phyloP scores from a whole-genome alignment of 2,113 vertebrate genomes.

The Spea multiplicata region DNA sequence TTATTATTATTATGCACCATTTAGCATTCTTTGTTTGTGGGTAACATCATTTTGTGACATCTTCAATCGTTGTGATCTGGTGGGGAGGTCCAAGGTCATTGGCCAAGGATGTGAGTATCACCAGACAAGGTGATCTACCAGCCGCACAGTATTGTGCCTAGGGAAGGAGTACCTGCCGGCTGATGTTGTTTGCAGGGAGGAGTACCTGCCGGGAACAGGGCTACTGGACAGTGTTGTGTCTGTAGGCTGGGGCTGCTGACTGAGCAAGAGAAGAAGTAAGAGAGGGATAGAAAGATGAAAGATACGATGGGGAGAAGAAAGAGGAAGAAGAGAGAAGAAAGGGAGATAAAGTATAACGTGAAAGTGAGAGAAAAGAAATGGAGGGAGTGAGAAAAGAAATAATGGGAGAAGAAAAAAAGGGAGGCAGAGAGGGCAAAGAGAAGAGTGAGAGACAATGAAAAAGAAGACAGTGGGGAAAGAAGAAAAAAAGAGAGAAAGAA shows the following conservation, averaged over 20 bases:
- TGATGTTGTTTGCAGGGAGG: too few species aligned
- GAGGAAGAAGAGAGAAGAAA: not conserved
- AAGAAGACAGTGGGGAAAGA: not conserved
- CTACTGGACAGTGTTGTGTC: too few species aligned
- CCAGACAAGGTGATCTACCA: too few species aligned
- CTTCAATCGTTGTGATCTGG: too few species aligned
- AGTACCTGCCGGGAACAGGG: too few species aligned
- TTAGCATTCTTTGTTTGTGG: too few species aligned
- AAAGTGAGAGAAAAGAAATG: not conserved
- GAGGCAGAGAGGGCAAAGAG: not conserved
- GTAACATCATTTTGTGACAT: too few species aligned
- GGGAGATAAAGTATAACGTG: not conserved
- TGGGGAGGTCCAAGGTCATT: too few species aligned
- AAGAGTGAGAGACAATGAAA: not conserved
- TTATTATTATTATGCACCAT: too few species aligned
- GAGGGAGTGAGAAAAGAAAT: not conserved
- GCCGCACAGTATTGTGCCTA: too few species aligned
- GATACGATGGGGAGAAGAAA: not conserved
- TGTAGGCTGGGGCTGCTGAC: not conserved
- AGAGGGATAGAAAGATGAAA: not conserved
- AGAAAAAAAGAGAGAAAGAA: not conserved
- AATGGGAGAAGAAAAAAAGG: not conserved
- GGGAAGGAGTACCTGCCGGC: too few species aligned
- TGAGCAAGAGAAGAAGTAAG: not conserved
- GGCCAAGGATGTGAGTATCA: too few species aligned